These are phyloP conservation scores for Octopus bimaculoides DNA, from an alignment of 1,140 invertebrate species.

Conservation along the genomic window DNA sequence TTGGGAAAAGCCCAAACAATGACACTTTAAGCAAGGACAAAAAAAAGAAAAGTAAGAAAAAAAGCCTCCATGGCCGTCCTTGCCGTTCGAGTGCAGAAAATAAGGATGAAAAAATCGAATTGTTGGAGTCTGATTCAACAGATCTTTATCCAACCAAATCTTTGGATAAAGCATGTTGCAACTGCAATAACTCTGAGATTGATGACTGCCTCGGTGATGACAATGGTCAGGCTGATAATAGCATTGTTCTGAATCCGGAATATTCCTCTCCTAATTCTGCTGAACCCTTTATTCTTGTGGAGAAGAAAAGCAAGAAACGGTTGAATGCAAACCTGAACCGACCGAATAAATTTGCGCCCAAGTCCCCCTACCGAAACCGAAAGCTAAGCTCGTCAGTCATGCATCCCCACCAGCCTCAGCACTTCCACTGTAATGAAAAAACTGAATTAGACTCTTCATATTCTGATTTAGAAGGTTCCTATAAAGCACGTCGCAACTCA, in stretches of 20 bases:
- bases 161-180: not conserved
- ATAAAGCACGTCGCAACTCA: not conserved
- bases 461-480: not conserved
- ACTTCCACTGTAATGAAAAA: not conserved
- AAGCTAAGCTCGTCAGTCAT: not conserved
- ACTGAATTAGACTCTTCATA: not conserved
- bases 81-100: not conserved
- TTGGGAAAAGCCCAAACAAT: not conserved
- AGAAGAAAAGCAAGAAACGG: not conserved
- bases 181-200: not conserved
- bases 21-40: not conserved
- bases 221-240: not conserved
- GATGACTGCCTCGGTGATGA: not conserved
- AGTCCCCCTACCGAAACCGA: not conserved
- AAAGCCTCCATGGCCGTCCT: not conserved
- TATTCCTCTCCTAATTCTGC: not conserved
- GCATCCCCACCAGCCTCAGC: not conserved
- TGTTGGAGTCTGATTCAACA: not conserved
- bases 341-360: not conserved
- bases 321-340: not conserved
- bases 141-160: not conserved
- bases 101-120: not conserved
- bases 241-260: not conserved
- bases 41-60: not conserved
- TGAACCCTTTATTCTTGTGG: conserved; percentile 1